Evolutionary conservation across 2,113 vertebrate genomes (phyloP).

Genomic region (Marmota monax): DNA sequence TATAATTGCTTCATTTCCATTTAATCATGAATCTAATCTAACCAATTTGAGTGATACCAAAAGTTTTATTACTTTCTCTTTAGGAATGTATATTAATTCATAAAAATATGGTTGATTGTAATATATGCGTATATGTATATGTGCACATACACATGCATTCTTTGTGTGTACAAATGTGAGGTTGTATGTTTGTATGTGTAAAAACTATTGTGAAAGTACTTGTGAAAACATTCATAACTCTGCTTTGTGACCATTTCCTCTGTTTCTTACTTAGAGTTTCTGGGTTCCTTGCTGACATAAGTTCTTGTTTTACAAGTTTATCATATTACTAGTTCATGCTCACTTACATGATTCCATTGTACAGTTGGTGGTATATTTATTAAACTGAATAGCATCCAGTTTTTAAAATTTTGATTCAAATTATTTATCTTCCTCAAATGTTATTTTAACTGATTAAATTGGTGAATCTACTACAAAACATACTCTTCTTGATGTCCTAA

Average conservation of each 20-base stretch:
- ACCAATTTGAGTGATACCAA: background rate
- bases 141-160: background rate
- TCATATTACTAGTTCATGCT: background rate
- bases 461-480: conserved; percentile 19
- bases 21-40: background rate
- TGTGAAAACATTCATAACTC: background rate
- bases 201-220: background rate
- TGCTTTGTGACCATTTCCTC: background rate
- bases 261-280: conserved; percentile 25
- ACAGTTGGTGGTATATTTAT: background rate
- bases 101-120: background rate
- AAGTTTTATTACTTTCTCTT: background rate
- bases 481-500: background rate
- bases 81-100: background rate
- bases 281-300: background rate
- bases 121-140: background rate
- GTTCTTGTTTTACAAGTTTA: background rate
- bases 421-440: background rate
- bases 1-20: background rate
- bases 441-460: conserved; percentile 44
- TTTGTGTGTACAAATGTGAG: background rate
- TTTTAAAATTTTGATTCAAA: conserved; percentile 39
- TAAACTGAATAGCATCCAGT: background rate
- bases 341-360: background rate
- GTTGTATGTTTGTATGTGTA: background rate